phyloP scores from a whole-genome alignment of 2,888 invertebrate genomes.

The Nephrotoma appendiculata region DNA sequence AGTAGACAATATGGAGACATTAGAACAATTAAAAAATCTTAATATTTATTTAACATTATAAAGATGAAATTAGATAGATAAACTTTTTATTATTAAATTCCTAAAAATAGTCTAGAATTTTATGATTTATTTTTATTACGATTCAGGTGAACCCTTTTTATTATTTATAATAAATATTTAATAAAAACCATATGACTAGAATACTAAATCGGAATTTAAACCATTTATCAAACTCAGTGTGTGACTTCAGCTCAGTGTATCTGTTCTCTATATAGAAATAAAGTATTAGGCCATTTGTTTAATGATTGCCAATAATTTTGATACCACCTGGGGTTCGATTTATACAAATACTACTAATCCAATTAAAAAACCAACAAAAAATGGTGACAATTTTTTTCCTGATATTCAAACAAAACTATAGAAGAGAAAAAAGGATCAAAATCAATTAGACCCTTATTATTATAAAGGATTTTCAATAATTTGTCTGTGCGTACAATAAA shows the following conservation, averaged over 20 bases:
- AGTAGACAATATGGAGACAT: not conserved
- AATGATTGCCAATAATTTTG: not conserved
- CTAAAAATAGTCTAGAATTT: not conserved
- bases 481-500: not conserved
- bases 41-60: not conserved
- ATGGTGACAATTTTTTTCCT: not conserved
- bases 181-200: not conserved
- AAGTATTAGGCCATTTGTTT: not conserved
- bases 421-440: not conserved
- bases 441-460: not conserved
- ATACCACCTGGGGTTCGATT: not conserved
- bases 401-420: not conserved
- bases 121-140: not conserved
- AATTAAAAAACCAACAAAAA: not conserved
- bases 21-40: not conserved
- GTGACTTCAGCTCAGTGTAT: not conserved
- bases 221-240: not conserved
- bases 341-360: not conserved
- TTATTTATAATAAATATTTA: not conserved
- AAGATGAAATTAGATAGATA: not conserved
- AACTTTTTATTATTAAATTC: not conserved
- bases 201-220: not conserved
- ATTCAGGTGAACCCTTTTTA: not conserved
- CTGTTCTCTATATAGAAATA: not conserved
- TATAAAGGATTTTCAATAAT: not conserved